These are phyloP conservation scores for Epinephelus malabaricus DNA, from an alignment of 2,797 vertebrate genomes.

Conservation along the genomic window DNA sequence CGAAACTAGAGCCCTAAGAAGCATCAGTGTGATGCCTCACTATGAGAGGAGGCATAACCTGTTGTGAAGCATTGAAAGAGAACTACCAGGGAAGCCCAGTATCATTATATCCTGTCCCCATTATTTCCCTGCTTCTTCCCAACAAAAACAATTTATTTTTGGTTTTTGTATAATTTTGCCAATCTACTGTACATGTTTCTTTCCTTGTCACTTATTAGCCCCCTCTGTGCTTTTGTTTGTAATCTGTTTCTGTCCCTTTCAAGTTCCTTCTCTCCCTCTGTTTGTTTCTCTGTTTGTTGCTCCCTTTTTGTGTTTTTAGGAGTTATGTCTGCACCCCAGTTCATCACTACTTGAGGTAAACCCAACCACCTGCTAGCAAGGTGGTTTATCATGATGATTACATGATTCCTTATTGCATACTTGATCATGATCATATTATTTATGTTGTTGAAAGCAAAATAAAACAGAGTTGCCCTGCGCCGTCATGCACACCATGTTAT, in stretches of 20 bases:
- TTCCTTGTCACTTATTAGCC: slow-evolving; percentile 21
- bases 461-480: slow-evolving; percentile 5
- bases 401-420: slow-evolving; percentile 27
- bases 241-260: slow-evolving; percentile 57
- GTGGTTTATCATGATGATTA: slow-evolving; percentile 55
- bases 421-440: slow-evolving; percentile 58
- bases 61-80: neutral
- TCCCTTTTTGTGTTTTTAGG: slow-evolving; percentile 81
- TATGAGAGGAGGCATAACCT: no score
- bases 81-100: neutral
- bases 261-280: slow-evolving; percentile 57
- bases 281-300: slow-evolving; percentile 79
- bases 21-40: neutral
- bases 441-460: slow-evolving; percentile 22
- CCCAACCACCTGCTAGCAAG: slow-evolving; percentile 53
- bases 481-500: slow-evolving; percentile 26
- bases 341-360: slow-evolving; percentile 87
- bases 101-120: slow-evolving; percentile 6
- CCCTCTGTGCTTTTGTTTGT: slow-evolving; percentile 57
- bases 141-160: slow-evolving; percentile 38
- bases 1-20: neutral
- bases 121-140: slow-evolving; percentile 24
- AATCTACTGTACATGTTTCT: slow-evolving; percentile 33
- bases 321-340: slow-evolving; percentile 86
- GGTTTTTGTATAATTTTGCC: slow-evolving; percentile 41